These are phyloP conservation scores for Saxidomus purpurata DNA, from an alignment of 1,140 invertebrate genomes.

Conservation along the genomic window DNA sequence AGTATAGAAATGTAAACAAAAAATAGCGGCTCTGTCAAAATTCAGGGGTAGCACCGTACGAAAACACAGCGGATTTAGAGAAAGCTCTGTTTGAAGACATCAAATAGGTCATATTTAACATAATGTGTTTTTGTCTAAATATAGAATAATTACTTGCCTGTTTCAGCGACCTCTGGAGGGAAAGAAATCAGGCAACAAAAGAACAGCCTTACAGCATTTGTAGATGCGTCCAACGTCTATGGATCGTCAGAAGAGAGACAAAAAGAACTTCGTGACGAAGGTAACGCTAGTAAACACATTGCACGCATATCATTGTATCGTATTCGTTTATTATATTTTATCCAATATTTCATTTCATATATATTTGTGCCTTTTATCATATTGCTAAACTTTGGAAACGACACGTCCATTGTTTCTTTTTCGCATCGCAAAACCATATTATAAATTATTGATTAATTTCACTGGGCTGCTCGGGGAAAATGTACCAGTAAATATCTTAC, in stretches of 20 bases:
- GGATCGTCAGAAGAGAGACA: slow-evolving; percentile 37
- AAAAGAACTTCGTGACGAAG: slow-evolving; percentile 1
- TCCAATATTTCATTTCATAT: not conserved
- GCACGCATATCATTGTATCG: not conserved
- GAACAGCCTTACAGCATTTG: slow-evolving; percentile 20
- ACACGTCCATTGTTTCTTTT: not conserved
- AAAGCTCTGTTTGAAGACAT: not conserved
- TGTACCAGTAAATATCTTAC: too few relatives aligned
- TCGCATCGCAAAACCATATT: too few relatives aligned
- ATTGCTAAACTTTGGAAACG: not conserved
- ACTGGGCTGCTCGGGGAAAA: too few relatives aligned
- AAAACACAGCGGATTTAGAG: not conserved
- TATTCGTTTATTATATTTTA: not conserved
- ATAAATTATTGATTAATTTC: too few relatives aligned
- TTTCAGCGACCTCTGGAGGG: not conserved
- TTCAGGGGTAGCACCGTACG: not conserved
- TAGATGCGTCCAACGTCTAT: slow-evolving; percentile 51
- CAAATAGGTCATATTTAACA: too few relatives aligned
- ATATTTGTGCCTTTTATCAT: not conserved
- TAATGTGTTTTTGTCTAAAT: too few relatives aligned
- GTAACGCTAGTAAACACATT: too few relatives aligned
- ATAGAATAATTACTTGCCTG: too few relatives aligned
- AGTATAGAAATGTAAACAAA: too few relatives aligned
- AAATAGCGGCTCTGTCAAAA: too few relatives aligned
- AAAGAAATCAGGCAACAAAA: slow-evolving; percentile 6